phyloP scores from a whole-genome alignment of 2,888 invertebrate species.

The Cecidostiba fungosa region DNA sequence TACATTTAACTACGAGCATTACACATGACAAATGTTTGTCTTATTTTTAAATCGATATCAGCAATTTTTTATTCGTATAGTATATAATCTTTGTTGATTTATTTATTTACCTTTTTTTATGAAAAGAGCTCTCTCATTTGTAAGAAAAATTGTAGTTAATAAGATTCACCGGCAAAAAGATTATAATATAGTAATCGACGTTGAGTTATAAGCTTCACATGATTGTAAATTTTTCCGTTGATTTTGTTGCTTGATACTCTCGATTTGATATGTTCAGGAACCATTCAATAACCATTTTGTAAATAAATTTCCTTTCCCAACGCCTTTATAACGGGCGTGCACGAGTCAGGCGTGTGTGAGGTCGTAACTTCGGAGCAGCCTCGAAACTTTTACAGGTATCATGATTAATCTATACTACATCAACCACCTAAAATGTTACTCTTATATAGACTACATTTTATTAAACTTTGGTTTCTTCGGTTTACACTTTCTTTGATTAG shows the following conservation, averaged over 20 bases:
- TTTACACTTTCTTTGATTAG: conserved; percentile 65
- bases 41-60: conserved; percentile 50
- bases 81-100: conserved; percentile 3
- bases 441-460: conserved; percentile 55
- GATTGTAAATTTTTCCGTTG: conserved; percentile 56
- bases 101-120: conserved; percentile 46
- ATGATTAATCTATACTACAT: conserved; percentile 66
- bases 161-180: conserved; percentile 35
- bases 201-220: conserved; percentile 26
- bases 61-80: conserved; percentile 36
- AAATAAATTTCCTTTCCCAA: conserved; percentile 21
- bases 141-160: conserved; percentile 55
- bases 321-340: not conserved
- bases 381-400: conserved; percentile 58
- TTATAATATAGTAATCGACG: conserved; percentile 33
- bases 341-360: not conserved
- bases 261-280: conserved; percentile 75
- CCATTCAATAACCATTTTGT: conserved; percentile 46
- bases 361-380: conserved; percentile 48
- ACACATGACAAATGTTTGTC: conserved; percentile 65
- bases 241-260: conserved; percentile 52
- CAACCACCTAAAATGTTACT: conserved; percentile 68
- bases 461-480: conserved; percentile 45
- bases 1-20: conserved; percentile 74
- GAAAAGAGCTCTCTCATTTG: conserved; percentile 60